Evolutionary conservation across 1,140 invertebrate species (phyloP), one percentile per base, ranked within the genome.

Genomic region (Neodiprion fabricii): DNA sequence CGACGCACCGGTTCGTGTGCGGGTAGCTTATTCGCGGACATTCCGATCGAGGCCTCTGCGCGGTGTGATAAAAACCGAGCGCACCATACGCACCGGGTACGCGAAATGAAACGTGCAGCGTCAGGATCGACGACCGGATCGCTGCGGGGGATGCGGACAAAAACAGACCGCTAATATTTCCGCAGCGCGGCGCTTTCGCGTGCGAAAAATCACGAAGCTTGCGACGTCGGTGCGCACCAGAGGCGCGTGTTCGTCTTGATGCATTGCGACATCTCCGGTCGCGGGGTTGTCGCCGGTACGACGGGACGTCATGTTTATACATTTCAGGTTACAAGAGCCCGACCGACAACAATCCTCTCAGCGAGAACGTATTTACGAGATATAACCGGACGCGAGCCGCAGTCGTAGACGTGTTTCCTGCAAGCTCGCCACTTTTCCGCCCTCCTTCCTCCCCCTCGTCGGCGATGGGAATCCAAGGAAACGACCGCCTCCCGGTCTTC

Each of bases 321-420:
- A 85, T 88, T 87, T 86, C 81, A 86, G 83, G 84, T 86, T 88
- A 87, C 85, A 86, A 83, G 85, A 78, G 28, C 1, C 28, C 28
- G 5, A 40, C 28, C 28, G 28, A 77, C 81, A 85, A 85, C 86
- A 85, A 87, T 87, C 85, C 85, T 81, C 81, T 82, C 82, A 76
- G 75, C 79, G 76, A 81, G 53, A 61, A 61, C 53, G 53, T 61
- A 61, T 61, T 61, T 61, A 61, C 53, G 53, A 40, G 28, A 40
- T 40, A 40, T 40, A 40, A 40, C 28, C 28, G 28, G 28, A 40
- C 74, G 79, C 78, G 77, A 40, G 28, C 28, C 28, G 28, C 1
- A 40, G 28, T 40, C 5, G 2, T 40, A 82, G 83, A 77, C 77
- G 78, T 79, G 75, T 72, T 68, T 72, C 71, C 50, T 48, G 7